Base-by-base conservation (phyloP, 1,140 invertebrate species). In the Drosophila kanapiae region DNA sequence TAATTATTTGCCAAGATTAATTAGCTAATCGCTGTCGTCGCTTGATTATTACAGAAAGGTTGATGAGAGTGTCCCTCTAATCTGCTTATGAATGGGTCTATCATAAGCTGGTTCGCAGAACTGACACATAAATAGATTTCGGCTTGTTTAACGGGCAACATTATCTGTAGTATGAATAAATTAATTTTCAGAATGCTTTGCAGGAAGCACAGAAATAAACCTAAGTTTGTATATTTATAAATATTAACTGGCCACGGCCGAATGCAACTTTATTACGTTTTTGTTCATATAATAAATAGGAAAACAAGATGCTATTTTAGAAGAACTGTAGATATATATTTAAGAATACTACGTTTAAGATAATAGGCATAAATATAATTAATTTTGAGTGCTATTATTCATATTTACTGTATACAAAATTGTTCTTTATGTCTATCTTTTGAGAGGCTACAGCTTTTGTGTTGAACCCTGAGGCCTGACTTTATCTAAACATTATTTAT, bases 1-100 rank as follows among this genome's bases (percentile, higher is more conserved):
- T 23, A 60, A 40, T 65, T 60, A 75, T 75, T 74, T 40, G 10
- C 47, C 11, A 58, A 67, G 40, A 61, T 54, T 78, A 57, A 68
- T 76, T 60, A 59, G 35, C 10, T 48, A 71, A 71, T 69, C 63
- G 33, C 14, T 56, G 16, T 56, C 42, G 16, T 56, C 42, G 48
- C 27, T 42, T 59, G 35, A 59, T 53, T 53, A 53, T n/a, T 18
- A 0, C 37, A n/a, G 10, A 33, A 23, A 18, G 18, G 18, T 53
- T 45, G 29, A 37, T 54, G 8, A 37, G 8, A 37, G 13, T n/a
- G 6, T 31, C 18, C 18, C 4, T n/a, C 47, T 35, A 47, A 14
- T 72, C 16, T 35, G 16, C 16, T 42, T 10, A 61, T 37, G 9
- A 37, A 49, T 48, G 43, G 42, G 18, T 27, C 18, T 3, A 6